These are phyloP conservation scores for Sinocyclocheilus anshuiensis DNA, from an alignment of 2,113 vertebrate genomes.

Conservation along the genomic window DNA sequence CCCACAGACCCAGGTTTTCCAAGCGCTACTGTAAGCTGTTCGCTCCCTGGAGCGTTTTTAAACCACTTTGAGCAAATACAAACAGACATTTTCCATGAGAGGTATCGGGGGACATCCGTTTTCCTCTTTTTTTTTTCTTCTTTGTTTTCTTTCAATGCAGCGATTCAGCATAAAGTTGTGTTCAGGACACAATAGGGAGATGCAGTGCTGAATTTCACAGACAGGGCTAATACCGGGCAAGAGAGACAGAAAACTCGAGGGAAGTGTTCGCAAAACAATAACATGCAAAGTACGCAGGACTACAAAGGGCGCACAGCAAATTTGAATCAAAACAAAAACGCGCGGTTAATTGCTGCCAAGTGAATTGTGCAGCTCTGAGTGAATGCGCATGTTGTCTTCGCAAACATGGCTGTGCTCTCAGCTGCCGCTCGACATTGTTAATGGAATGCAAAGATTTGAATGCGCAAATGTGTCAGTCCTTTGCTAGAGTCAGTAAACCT, in stretches of 20 bases:
- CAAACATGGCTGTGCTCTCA: not conserved
- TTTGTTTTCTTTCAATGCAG: not conserved
- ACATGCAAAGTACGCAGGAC: not conserved
- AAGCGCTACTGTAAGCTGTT: not conserved
- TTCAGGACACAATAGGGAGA: not conserved
- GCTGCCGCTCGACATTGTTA: not conserved
- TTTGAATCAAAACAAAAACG: conserved; percentile 33
- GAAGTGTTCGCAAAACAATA: conserved; percentile 29
- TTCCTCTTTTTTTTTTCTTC: not conserved
- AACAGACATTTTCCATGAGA: conserved; percentile 24
- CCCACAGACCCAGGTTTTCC: not conserved
- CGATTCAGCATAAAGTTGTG: not conserved
- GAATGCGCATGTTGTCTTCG: not conserved
- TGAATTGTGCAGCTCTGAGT: conserved; percentile 25
- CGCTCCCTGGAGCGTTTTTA: not conserved
- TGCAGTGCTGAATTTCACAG: conserved; percentile 25
- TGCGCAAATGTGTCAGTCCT: conserved; percentile 6
- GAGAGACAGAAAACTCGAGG: conserved; percentile 25
- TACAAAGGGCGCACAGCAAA: not conserved
- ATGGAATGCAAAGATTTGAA: conserved; percentile 35
- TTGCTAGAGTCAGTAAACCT: conserved; percentile 27
- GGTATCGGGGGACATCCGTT: conserved; percentile 1
- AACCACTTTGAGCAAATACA: conserved; percentile 14
- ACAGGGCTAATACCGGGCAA: conserved; percentile 6
- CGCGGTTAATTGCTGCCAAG: conserved; percentile 29